Evolutionary conservation across 2,888 invertebrate genomes (phyloP).

Genomic region (Aleiodes leptofemur): DNA sequence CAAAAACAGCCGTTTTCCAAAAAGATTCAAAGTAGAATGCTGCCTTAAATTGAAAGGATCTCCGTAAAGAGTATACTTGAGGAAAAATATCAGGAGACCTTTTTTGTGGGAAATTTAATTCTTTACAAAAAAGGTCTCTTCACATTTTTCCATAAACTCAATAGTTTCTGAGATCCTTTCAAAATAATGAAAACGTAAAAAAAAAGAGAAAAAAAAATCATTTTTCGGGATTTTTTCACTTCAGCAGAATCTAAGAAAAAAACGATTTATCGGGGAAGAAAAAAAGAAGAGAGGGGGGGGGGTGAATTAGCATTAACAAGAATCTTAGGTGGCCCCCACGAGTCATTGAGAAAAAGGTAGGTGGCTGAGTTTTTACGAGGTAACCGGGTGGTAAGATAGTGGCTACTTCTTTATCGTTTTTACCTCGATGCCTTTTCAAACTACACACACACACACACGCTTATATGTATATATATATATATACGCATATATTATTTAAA

Average conservation of each 20-base stretch:
- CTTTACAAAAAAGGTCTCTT: no score
- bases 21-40: no score
- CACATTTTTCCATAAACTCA: no score
- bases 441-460: no score
- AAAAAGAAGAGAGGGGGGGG: not conserved
- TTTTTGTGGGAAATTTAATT: no score
- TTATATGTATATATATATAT: not conserved
- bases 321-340: conserved; percentile 36
- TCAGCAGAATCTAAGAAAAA: not conserved
- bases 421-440: conserved; percentile 30
- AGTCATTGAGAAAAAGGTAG: conserved; percentile 33
- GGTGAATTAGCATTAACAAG: conserved; percentile 29
- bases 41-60: no score
- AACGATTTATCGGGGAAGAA: conserved; percentile 9
- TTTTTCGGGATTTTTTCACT: not conserved
- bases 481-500: conserved; percentile 9
- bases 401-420: conserved; percentile 49
- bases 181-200: no score
- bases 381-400: conserved; percentile 48
- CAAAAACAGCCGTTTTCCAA: no score
- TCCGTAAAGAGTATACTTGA: no score
- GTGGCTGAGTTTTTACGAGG: conserved; percentile 42
- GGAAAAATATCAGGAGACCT: no score
- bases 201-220: not conserved
- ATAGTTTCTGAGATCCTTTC: no score